A percentile compares a stretch with the other conserved stretches of the same genome.
Conservation (phyloP, 2,113 vertebrate genomes). For the Anoura caudifer region DNA sequence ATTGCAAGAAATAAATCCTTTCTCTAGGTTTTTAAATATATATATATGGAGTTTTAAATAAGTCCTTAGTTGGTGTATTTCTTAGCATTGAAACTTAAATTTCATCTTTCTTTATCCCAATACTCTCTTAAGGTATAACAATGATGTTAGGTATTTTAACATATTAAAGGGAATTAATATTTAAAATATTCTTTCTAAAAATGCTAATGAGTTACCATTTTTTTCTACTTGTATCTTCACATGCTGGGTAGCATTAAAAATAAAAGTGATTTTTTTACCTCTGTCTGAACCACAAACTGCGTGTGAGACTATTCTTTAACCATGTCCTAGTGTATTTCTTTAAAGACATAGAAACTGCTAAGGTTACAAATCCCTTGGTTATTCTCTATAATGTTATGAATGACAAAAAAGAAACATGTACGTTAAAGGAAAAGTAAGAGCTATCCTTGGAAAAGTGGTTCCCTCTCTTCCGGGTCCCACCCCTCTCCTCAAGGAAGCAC, state of each 20-base stretch:
- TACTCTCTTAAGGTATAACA: not conserved
- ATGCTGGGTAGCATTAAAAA: not conserved
- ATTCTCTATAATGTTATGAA: not conserved
- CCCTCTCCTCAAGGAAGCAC: not conserved
- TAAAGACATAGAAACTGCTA: not conserved
- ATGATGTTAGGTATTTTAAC: not conserved
- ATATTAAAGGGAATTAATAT: not conserved
- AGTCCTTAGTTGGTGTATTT: not conserved
- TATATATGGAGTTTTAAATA: not conserved
- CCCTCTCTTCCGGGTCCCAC: rapidly evolving
- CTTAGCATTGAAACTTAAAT: not conserved
- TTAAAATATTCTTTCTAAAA: conserved; percentile 27
- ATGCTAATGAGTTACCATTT: not conserved
- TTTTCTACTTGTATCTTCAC: not conserved
- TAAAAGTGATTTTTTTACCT: not conserved
- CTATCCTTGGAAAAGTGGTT: not conserved
- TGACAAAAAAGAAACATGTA: not conserved
- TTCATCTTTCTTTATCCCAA: not conserved
- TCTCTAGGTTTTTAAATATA: not conserved
- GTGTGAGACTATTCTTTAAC: not conserved
- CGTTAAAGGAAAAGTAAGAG: not conserved
- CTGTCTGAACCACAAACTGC: not conserved
- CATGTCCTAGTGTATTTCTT: not conserved
- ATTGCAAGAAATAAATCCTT: not conserved
- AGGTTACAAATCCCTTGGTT: conserved; percentile 20